Evolutionary conservation across 2,888 invertebrate genomes (phyloP).

Genomic region (Latrodectus hesperus): DNA sequence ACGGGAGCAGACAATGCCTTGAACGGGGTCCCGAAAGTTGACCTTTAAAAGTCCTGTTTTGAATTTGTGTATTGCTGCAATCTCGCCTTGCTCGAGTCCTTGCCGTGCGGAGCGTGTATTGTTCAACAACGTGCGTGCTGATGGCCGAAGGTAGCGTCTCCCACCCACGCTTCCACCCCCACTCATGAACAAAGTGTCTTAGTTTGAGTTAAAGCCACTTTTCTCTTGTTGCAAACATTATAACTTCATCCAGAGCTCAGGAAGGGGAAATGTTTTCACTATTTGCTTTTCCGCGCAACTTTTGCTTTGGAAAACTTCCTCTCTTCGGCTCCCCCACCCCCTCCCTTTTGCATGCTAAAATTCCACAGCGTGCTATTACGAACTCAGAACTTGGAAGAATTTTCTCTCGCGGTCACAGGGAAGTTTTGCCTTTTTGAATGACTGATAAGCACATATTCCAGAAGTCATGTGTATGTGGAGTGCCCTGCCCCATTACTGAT

Average conservation of each 20-base stretch:
- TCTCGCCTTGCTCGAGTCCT: slow-evolving; percentile 3
- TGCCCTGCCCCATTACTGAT: slow-evolving; percentile 7
- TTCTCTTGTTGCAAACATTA: slow-evolving; percentile 26
- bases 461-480: neutral
- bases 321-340: neutral
- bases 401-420: slow-evolving; percentile 9
- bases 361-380: slow-evolving; percentile 20
- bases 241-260: slow-evolving; percentile 43
- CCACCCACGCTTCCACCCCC: neutral
- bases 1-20: neutral
- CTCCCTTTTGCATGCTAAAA: slow-evolving; percentile 53
- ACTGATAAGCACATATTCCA: slow-evolving; percentile 39
- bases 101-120: neutral
- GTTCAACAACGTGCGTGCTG: slow-evolving; percentile 48
- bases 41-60: slow-evolving; percentile 20
- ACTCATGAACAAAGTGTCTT: neutral
- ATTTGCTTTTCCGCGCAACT: slow-evolving; percentile 29
- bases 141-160: slow-evolving; percentile 11
- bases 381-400: slow-evolving; percentile 20
- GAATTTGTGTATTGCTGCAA: neutral
- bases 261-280: slow-evolving; percentile 37
- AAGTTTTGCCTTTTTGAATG: slow-evolving; percentile 26
- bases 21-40: slow-evolving; percentile 32
- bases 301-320: slow-evolving; percentile 3
- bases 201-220: neutral